A percentile compares a stretch with the other conserved stretches of the same genome.
phyloP scores from a whole-genome alignment of 2,888 invertebrate species.

The Cephonodes hylas region DNA sequence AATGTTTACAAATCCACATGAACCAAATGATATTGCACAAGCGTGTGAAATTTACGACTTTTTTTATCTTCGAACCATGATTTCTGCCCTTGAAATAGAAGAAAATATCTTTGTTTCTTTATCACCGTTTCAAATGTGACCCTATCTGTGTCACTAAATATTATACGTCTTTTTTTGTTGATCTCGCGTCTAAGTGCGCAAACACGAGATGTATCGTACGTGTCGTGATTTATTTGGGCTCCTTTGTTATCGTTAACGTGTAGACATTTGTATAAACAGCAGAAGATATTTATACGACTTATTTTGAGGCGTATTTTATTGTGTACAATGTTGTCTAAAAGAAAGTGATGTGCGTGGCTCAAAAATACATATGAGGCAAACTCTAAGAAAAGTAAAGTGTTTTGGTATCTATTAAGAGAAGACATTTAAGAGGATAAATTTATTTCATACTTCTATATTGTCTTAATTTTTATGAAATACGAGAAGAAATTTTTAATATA shows the following conservation, averaged over 20 bases:
- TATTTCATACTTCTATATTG: too few relatives aligned
- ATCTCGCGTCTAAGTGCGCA: constrained; percentile 2
- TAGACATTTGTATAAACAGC: constrained; percentile 1
- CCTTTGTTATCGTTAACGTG: constrained; percentile 11
- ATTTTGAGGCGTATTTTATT: too few relatives aligned
- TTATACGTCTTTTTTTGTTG: constrained; percentile 2
- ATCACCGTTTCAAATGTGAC: neutral
- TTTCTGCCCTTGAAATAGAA: neutral
- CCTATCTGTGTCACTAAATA: neutral
- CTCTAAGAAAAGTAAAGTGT: too few relatives aligned
- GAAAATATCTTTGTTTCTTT: neutral
- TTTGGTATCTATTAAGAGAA: too few relatives aligned
- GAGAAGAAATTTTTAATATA: too few relatives aligned
- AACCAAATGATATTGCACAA: neutral
- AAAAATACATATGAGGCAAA: too few relatives aligned
- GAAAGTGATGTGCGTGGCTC: too few relatives aligned
- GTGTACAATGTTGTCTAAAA: too few relatives aligned
- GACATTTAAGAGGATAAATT: too few relatives aligned
- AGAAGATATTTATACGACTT: too few relatives aligned
- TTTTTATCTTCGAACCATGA: neutral
- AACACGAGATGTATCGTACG: constrained; percentile 1
- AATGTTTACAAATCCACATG: neutral
- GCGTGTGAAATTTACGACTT: neutral
- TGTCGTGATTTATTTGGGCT: constrained; percentile 10
- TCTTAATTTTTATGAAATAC: too few relatives aligned